Evolutionary conservation across 2,888 invertebrate species (phyloP), one percentile per base, ranked within the genome.

Genomic region (Sussaba pulchella): DNA sequence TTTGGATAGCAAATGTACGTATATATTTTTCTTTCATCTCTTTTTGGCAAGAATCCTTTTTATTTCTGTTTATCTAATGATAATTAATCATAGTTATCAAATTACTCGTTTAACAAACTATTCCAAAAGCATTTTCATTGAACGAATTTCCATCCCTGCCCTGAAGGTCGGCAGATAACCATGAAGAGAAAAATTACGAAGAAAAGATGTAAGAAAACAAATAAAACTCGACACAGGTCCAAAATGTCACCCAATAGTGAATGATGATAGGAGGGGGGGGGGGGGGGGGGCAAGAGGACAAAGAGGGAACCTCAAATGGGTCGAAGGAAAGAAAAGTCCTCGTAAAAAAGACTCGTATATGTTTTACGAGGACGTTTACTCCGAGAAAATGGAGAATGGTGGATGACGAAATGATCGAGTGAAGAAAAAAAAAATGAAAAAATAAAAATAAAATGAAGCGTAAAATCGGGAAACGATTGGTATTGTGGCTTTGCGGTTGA

Each of bases 331-430:
- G n/a, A 36, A 26, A 24, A 39, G 61, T 67, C 52, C 64, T 78
- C 78, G 73, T 78, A 78, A 78, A 73, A 74, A 9, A 63, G 36
- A 47, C 45, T 54, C 36, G 19, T 57, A 54, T 64, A 19, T 59
- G 45, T 70, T 78, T 70, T 78, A 74, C 69, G 74, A 64, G 69
- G 24, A 45, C 39, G 14, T 72, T 52, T 9, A 31, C 19, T 24
- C 45, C 31, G 8, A 41, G 26, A 12, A 59, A 21, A 12, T 8
- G 9, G 14, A 21, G 24, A 61, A 39, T n/a, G 36, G 36, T 41
- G 26, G 39, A 69, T 61, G 39, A 43, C 21, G 36, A 82, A 41
- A 47, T 47, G 10, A 70, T 8, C 45, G 10, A 17, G 59, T n/a
- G 47, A 14, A 31, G 31, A 36, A 39, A 52, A 12, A 73, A n/a